Evolutionary conservation across 37 sponge, comb jelly and placozoan species (phyloP), one percentile per base, ranked within the genome.

Genomic region (Chondrilla cf. caribensis): DNA sequence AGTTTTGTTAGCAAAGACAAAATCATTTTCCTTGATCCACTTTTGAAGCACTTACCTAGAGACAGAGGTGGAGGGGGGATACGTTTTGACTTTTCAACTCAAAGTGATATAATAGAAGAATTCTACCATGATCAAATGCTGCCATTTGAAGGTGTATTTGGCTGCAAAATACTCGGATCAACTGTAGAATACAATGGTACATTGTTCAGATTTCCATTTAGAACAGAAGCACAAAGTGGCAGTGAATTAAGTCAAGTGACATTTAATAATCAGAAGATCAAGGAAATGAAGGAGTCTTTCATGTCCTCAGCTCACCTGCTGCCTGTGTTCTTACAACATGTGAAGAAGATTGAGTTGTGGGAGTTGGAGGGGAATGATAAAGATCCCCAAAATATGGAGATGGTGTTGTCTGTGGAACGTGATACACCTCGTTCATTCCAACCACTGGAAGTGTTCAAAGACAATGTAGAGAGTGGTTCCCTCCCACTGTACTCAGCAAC

Each of bases 1-100:
- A 94, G 95, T 40, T 94, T 94, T 58, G 88, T 94, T 32, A 90
- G 88, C 43, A 24, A 89, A 24, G 38, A 70, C 17, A 81, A 76
- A 39, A 37, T 94, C 38, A 79, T 68, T 33, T 79, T 94, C 17
- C 90, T 94, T 87, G 95, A 94, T 82, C 95, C 95, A 39, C 89
- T 90, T 60, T 80, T 81, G 43, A 80, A 5, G 24, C 85, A 90
- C 75, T 79, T 94, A 17, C 78, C 79, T 54, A 70, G 85, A 37
- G 70, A 79, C 44, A 36, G 77, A 22, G 89, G 91, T 65, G 95
- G 79, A 21, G 91, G 91, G 54, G 95, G 91, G 19, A 88, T 94
- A 70, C 78, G 80, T 31, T 81, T 94, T 15, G 37, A 68, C 37
- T 68, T 68, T 68, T 31, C 32, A 28, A 36, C 2, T 28, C 36